Percentiles rank a stretch among this genome's conserved stretches.
phyloP scores from a whole-genome alignment of 2,797 vertebrate genomes.

The Onychomys arenicola region DNA sequence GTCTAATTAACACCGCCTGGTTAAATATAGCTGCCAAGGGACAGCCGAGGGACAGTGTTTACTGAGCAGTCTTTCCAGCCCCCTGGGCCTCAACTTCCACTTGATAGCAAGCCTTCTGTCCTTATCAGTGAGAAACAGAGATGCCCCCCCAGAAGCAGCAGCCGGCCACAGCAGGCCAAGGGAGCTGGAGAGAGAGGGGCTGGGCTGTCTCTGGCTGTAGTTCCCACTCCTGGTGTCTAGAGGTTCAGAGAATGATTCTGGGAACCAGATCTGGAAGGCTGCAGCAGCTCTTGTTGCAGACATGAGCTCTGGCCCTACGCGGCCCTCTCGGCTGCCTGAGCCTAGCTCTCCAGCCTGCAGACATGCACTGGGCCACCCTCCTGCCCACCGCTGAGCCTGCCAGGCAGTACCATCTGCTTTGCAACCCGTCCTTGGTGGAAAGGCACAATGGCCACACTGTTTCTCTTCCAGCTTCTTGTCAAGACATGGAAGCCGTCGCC shows the following conservation, averaged over 20 bases:
- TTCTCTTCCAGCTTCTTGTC: slow-evolving; percentile 78
- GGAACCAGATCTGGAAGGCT: background rate
- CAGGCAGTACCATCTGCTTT: background rate
- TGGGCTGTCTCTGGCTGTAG: background rate
- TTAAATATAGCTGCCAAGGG: slow-evolving; percentile 72
- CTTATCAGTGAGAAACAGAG: slow-evolving; percentile 72
- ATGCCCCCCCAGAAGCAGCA: slow-evolving; percentile 28
- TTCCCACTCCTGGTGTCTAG: slow-evolving; percentile 5
- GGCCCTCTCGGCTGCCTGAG: background rate
- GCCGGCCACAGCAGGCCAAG: background rate
- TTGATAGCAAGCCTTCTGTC: slow-evolving; percentile 19
- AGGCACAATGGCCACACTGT: slow-evolving; percentile 63
- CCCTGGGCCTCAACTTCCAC: slow-evolving; percentile 5
- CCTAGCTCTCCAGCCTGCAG: background rate
- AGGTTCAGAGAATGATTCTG: background rate
- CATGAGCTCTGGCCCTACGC: background rate
- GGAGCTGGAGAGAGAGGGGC: background rate
- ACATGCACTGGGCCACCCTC: background rate
- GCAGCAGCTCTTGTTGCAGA: background rate
- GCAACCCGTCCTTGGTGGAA: background rate
- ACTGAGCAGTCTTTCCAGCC: slow-evolving; percentile 52
- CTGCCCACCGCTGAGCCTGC: background rate
- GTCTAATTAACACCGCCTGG: slow-evolving; percentile 78
- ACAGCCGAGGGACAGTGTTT: slow-evolving; percentile 59
- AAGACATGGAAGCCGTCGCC: slow-evolving; percentile 93